Percentiles rank a stretch among this genome's conserved stretches.
Conservation (phyloP, 2,797 vertebrate species). For the Poeciliopsis gracilis region DNA sequence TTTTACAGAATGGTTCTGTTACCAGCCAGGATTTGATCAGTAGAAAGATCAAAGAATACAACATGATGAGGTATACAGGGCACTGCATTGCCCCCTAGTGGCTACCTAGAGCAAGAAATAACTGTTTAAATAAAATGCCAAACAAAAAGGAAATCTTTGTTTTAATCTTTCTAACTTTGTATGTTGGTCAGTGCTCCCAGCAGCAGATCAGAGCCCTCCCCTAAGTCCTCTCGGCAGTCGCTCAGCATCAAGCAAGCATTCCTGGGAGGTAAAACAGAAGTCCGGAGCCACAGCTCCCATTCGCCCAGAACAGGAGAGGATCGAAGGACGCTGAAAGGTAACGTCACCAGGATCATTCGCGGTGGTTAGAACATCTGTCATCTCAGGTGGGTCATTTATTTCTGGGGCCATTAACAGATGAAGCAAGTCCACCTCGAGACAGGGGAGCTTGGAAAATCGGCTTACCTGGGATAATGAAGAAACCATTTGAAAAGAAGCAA, state of each 20-base stretch:
- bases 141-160: not conserved
- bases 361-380: not conserved
- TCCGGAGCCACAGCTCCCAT: constrained; percentile 86
- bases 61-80: constrained; percentile 90
- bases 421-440: constrained; percentile 95
- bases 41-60: constrained; percentile 95
- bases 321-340: constrained; percentile 88
- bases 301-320: constrained; percentile 91
- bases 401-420: constrained; percentile 80
- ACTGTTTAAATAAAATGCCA: not conserved
- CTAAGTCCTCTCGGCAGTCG: constrained; percentile 89
- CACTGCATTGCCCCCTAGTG: constrained; percentile 22
- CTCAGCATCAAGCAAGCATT: constrained; percentile 91
- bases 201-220: constrained; percentile 90
- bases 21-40: constrained; percentile 96
- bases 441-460: constrained; percentile 91
- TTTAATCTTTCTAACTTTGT: constrained; percentile 7
- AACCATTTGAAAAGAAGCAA: constrained; percentile 92
- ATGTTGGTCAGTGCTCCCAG: constrained; percentile 78
- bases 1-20: constrained; percentile 86
- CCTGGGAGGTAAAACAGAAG: constrained; percentile 85
- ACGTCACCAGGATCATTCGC: not conserved
- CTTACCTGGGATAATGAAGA: constrained; percentile 93
- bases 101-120: not conserved
- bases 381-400: not conserved